Conservation (phyloP, 2,888 invertebrate species). For the Aphelenchoides bicaudatus region DNA sequence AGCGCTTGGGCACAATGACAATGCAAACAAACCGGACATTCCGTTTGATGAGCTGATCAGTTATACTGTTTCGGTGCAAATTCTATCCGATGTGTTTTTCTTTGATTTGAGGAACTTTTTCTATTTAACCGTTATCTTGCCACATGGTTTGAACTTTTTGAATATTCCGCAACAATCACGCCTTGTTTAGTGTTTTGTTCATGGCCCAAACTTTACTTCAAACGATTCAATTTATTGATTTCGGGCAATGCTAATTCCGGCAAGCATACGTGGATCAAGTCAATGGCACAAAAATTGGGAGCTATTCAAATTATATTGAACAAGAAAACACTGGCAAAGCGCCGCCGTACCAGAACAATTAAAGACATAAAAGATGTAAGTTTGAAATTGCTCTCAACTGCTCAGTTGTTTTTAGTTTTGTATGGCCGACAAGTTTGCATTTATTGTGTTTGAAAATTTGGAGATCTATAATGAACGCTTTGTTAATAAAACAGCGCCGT, state of each 20-base stretch:
- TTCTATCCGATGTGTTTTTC: constrained; percentile 18
- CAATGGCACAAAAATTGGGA: constrained; percentile 29
- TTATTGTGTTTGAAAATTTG: constrained; percentile 22
- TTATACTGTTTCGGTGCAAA: constrained; percentile 8
- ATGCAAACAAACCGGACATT: not conserved
- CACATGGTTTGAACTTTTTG: constrained; percentile 18
- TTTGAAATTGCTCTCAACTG: constrained; percentile 8
- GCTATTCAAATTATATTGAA: constrained; percentile 29
- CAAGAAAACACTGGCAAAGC: constrained; percentile 23
- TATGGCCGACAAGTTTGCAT: constrained; percentile 16
- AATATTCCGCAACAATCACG: not conserved
- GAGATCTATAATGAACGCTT: constrained; percentile 20
- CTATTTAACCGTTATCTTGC: constrained; percentile 32
- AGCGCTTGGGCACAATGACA: not conserved
- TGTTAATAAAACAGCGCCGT: not conserved
- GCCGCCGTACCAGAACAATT: constrained; percentile 7
- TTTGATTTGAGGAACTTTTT: constrained; percentile 31
- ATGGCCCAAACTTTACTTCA: constrained; percentile 16
- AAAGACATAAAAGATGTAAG: constrained; percentile 10
- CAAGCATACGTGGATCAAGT: constrained; percentile 39
- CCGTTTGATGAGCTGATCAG: constrained; percentile 32
- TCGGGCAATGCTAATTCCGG: constrained; percentile 34
- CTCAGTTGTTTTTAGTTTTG: constrained; percentile 24
- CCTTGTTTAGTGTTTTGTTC: constrained; percentile 23
- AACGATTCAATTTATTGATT: constrained; percentile 28